Percentiles rank a stretch among this genome's conserved stretches.
Conservation (phyloP, 2,797 vertebrate genomes). For the Chelon labrosus region DNA sequence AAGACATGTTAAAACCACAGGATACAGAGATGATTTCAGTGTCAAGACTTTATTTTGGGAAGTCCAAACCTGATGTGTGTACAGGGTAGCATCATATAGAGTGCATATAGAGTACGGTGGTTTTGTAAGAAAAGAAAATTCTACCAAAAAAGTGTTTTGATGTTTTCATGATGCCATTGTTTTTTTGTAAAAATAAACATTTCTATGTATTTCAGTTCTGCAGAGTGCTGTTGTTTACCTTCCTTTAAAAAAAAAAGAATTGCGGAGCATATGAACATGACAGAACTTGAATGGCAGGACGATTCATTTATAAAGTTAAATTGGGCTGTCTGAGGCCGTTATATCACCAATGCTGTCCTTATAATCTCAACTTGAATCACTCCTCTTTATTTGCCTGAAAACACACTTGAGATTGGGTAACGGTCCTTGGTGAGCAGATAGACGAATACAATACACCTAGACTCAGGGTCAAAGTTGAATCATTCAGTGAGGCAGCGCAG, state of each 20-base stretch:
- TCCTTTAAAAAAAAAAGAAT: no score
- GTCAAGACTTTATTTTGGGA: conserved; percentile 41
- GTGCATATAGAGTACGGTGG: conserved; percentile 75
- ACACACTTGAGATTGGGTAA: not conserved
- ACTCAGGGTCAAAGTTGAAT: conserved; percentile 17
- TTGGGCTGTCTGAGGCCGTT: not conserved
- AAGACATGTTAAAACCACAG: conserved; percentile 2
- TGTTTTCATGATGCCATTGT: conserved; percentile 92
- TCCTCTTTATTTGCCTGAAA: conserved; percentile 4
- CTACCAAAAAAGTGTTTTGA: conserved; percentile 88
- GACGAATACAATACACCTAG: not conserved
- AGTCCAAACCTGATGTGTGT: conserved; percentile 72
- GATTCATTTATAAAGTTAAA: not conserved
- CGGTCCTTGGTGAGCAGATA: conserved; percentile 1
- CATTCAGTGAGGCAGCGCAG: not conserved
- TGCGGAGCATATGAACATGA: not conserved
- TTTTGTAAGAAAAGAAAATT: conserved; percentile 88
- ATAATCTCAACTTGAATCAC: not conserved
- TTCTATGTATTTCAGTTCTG: conserved; percentile 92
- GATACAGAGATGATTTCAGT: conserved; percentile 35
- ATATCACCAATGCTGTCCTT: conserved; percentile 1
- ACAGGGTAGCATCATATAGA: conserved; percentile 78
- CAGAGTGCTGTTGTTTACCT: conserved; percentile 34
- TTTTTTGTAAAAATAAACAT: conserved; percentile 96
- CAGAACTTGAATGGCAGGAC: no score